A percentile compares a stretch with the other conserved stretches of the same genome.
These are phyloP conservation scores for Dusona sp. DNA, from an alignment of 2,888 invertebrate species.

Conservation along the genomic window DNA sequence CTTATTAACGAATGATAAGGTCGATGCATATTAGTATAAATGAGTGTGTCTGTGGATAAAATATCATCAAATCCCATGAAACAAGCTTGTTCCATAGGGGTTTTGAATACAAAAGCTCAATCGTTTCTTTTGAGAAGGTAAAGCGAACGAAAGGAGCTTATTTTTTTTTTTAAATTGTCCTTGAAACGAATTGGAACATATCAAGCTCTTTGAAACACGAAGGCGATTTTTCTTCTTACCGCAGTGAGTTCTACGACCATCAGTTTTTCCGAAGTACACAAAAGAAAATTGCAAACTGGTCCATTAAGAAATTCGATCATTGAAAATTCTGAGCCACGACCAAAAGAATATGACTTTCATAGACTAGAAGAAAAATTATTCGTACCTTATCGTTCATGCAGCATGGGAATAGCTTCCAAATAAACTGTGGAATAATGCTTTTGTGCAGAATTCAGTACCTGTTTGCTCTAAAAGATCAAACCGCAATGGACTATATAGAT, in stretches of 20 bases:
- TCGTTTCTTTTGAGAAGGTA: not conserved
- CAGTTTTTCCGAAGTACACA: not conserved
- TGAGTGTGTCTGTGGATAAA: not conserved
- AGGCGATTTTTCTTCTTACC: not conserved
- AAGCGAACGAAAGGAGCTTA: not conserved
- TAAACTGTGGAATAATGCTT: not conserved
- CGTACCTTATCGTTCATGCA: not conserved
- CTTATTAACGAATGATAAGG: not conserved
- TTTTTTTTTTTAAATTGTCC: not conserved
- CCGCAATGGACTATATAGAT: no score
- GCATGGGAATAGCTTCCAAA: not conserved
- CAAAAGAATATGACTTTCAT: not conserved
- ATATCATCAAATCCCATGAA: not conserved
- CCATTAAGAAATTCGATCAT: not conserved
- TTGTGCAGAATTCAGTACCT: not conserved
- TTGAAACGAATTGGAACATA: not conserved
- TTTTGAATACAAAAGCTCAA: not conserved
- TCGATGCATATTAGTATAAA: not conserved
- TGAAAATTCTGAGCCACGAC: not conserved
- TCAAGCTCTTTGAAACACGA: not conserved
- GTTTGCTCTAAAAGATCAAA: not conserved
- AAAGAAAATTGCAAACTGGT: not conserved
- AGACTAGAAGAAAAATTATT: not conserved
- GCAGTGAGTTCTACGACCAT: not conserved
- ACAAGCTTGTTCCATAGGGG: not conserved